Evolutionary conservation across 1,140 invertebrate species (phyloP).

Genomic region (Thalassaphorura encarpata): DNA sequence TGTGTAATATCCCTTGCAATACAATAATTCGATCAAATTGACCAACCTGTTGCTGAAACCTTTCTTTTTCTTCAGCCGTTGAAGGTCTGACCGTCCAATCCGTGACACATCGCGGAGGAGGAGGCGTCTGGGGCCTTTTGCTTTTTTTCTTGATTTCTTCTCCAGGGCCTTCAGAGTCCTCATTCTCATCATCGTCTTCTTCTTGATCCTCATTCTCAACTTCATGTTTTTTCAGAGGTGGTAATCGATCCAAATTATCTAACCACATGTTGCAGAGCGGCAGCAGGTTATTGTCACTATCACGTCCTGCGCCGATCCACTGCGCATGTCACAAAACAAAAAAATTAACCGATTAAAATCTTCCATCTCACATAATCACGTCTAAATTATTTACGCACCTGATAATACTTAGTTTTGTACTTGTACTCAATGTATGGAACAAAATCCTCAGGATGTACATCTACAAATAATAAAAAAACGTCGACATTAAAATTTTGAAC

Average conservation of each 20-base stretch:
- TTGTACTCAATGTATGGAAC: constrained; percentile 90
- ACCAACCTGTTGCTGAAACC: constrained; percentile 62
- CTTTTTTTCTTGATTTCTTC: constrained; percentile 27
- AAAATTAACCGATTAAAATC: too few species aligned
- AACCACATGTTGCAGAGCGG: constrained; percentile 67
- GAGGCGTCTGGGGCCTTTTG: constrained; percentile 40
- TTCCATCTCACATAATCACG: too few species aligned
- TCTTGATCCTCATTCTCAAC: constrained; percentile 33
- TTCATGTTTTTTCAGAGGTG: constrained; percentile 33
- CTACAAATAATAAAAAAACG: constrained; percentile 35
- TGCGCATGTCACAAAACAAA: constrained; percentile 39
- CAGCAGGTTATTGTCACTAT: constrained; percentile 68
- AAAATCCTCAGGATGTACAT: constrained; percentile 70
- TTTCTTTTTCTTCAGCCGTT: constrained; percentile 60
- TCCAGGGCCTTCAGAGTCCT: constrained; percentile 34
- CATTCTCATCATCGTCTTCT: constrained; percentile 35
- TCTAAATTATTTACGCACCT: too few species aligned
- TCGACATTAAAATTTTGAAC: neutral
- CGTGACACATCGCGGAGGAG: constrained; percentile 54
- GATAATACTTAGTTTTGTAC: constrained; percentile 42
- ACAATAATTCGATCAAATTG: neutral
- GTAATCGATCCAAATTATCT: constrained; percentile 45
- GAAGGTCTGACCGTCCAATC: constrained; percentile 70
- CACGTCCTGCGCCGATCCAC: constrained; percentile 90
- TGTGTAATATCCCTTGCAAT: too few species aligned